These are phyloP conservation scores for Rhogogaster chlorosoma DNA, from an alignment of 2,888 invertebrate genomes.

Conservation along the genomic window DNA sequence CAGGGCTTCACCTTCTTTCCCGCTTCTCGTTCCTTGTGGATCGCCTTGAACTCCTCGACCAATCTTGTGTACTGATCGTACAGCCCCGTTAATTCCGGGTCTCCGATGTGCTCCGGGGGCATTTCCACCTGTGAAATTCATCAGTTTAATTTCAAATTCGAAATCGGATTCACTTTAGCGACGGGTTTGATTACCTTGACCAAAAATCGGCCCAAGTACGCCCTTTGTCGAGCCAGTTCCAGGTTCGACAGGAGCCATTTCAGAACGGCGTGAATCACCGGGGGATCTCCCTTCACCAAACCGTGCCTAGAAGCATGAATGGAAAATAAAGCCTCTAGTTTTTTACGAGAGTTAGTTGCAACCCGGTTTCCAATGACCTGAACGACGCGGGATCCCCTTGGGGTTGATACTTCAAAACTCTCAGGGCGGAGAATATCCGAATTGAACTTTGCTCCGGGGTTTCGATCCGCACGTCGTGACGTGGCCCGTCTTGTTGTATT, in stretches of 20 bases:
- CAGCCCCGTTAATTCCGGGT: constrained; percentile 86
- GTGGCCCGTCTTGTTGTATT: constrained; percentile 82
- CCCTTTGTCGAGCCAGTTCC: constrained; percentile 88
- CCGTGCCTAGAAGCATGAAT: constrained; percentile 79
- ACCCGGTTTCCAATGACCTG: constrained; percentile 60
- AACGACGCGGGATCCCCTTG: constrained; percentile 77
- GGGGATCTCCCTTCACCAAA: constrained; percentile 86
- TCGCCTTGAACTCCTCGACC: constrained; percentile 90
- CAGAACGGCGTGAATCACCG: constrained; percentile 87
- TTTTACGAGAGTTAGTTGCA: not conserved
- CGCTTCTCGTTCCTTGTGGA: constrained; percentile 86
- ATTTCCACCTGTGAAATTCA: constrained; percentile 83
- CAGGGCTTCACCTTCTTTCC: constrained; percentile 68
- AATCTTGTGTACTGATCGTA: constrained; percentile 86
- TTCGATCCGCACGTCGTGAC: constrained; percentile 87
- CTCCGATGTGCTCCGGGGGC: constrained; percentile 87
- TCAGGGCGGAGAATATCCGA: constrained; percentile 85
- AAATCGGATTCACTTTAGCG: constrained; percentile 47
- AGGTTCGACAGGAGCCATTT: constrained; percentile 89
- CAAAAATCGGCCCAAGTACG: constrained; percentile 85
- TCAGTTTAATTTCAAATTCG: constrained; percentile 55
- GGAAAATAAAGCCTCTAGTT: constrained; percentile 1
- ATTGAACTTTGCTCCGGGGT: constrained; percentile 88
- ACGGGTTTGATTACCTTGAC: constrained; percentile 66
- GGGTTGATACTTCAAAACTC: constrained; percentile 90